Evolutionary conservation across 2,888 invertebrate genomes (phyloP).

Genomic region (Helobdella robusta): DNA sequence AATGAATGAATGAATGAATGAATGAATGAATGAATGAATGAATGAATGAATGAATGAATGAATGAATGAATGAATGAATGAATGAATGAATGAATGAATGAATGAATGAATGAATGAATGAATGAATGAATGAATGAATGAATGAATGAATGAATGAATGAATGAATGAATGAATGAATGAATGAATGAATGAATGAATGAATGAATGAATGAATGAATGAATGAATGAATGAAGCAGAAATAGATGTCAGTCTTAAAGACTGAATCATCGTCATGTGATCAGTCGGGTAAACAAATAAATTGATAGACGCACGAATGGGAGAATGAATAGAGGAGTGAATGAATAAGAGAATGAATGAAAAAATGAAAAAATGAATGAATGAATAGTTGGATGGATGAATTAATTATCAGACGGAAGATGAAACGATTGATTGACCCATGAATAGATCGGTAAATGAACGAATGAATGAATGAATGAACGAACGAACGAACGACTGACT

Average conservation of each 20-base stretch:
- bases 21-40: conserved; percentile 3
- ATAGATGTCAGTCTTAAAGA: not conserved
- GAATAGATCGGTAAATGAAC: no score
- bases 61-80: conserved; percentile 9
- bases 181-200: conserved; percentile 11
- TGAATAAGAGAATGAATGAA: conserved; percentile 5
- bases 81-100: conserved; percentile 11
- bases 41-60: conserved; percentile 8
- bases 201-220: conserved; percentile 11
- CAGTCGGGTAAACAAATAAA: not conserved
- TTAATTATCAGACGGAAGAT: not conserved
- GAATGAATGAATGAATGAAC: conserved; percentile 3
- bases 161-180: conserved; percentile 11
- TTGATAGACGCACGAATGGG: not conserved
- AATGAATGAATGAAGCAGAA: not conserved
- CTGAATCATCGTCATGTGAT: not conserved
- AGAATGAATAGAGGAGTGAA: not conserved
- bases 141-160: conserved; percentile 11
- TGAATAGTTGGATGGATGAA: not conserved
- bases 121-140: conserved; percentile 11
- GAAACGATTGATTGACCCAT: no score
- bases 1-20: conserved; percentile 3
- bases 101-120: conserved; percentile 11
- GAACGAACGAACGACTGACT: no score
- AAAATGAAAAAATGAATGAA: not conserved